Conservation (phyloP, 2,888 invertebrate species). For the Tenthredo mesomela region DNA sequence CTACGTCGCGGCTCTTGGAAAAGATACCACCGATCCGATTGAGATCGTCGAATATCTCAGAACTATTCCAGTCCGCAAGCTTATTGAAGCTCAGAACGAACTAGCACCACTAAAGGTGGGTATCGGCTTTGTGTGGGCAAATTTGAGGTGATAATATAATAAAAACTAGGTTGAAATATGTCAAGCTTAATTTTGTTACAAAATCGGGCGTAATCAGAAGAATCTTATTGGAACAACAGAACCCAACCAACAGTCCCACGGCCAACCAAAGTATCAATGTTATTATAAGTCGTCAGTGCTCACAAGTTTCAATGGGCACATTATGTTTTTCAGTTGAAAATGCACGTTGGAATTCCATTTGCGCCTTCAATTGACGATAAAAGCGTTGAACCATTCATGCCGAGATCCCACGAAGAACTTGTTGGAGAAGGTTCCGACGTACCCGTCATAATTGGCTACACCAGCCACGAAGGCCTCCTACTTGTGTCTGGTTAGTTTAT, state of each 20-base stretch:
- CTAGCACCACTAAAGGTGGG: constrained; percentile 56
- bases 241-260: too few species aligned
- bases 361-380: constrained; percentile 59
- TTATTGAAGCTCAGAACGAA: constrained; percentile 59
- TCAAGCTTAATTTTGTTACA: not conserved
- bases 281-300: not conserved
- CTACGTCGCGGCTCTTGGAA: constrained; percentile 62
- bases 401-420: constrained; percentile 70
- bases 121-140: not conserved
- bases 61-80: constrained; percentile 60
- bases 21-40: constrained; percentile 62
- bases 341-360: constrained; percentile 33
- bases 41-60: constrained; percentile 66
- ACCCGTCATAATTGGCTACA: constrained; percentile 79
- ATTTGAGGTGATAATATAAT: too few species aligned
- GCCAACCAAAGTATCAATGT: not conserved
- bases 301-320: not conserved
- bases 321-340: constrained; percentile 57
- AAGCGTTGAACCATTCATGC: constrained; percentile 61
- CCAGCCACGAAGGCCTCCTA: constrained; percentile 79
- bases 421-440: constrained; percentile 74
- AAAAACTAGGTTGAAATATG: not conserved
- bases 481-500: not conserved
- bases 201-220: not conserved
- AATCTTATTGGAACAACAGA: not conserved